phyloP scores from a whole-genome alignment of 2,113 vertebrate genomes.

The Pycnonotus jocosus region DNA sequence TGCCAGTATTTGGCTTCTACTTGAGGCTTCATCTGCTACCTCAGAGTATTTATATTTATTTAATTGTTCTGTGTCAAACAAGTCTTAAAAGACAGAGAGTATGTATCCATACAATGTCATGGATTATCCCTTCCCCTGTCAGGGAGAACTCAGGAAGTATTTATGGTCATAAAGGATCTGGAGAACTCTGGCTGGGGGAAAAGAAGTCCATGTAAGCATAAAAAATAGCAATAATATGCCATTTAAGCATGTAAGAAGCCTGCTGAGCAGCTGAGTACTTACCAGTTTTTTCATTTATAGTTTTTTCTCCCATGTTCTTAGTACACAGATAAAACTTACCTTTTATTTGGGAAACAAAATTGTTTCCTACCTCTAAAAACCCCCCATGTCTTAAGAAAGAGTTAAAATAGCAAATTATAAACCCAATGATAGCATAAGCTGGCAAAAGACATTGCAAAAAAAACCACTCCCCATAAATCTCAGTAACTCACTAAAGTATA shows the following conservation, averaged over 20 bases:
- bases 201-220: not conserved
- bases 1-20: not conserved
- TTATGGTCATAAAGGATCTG: not conserved
- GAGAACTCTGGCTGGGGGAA: not conserved
- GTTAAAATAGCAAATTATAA: conserved; percentile 69
- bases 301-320: not conserved
- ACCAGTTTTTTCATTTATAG: not conserved
- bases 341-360: not conserved
- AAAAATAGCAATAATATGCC: not conserved
- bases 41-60: not conserved
- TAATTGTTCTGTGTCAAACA: not conserved
- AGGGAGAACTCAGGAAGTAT: not conserved
- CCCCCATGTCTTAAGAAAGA: conserved; percentile 6
- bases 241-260: not conserved
- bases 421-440: conserved; percentile 55
- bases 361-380: conserved; percentile 15
- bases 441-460: conserved; percentile 58
- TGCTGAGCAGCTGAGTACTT: not conserved
- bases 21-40: not conserved
- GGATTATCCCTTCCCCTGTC: not conserved
- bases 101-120: not conserved
- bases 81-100: not conserved
- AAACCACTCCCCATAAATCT: conserved; percentile 64
- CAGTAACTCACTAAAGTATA: conserved; percentile 49
- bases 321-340: not conserved